Conservation (phyloP, 2,888 invertebrate species). For the Ceraclea dissimilis region DNA sequence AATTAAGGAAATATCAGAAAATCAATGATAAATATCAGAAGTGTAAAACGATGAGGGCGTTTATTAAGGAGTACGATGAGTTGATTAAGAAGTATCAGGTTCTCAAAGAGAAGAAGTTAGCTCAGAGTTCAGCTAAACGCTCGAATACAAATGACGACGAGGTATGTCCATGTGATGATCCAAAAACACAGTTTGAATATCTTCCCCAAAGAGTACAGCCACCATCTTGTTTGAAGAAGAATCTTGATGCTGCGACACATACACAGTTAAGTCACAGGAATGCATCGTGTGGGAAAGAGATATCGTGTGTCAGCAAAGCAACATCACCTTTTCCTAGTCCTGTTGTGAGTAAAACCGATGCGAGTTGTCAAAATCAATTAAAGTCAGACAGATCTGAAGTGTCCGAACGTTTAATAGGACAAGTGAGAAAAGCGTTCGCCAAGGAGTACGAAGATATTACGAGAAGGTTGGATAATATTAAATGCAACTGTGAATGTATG, state of each 20-base stretch:
- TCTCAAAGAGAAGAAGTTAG: not conserved
- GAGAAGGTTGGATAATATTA: slow-evolving; percentile 1
- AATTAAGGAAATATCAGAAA: not conserved
- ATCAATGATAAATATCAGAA: slow-evolving; percentile 18
- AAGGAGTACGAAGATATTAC: slow-evolving; percentile 15
- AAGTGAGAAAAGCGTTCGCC: slow-evolving; percentile 11
- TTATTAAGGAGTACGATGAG: slow-evolving; percentile 20
- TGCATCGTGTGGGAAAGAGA: not conserved
- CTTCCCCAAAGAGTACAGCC: not conserved
- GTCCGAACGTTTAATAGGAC: slow-evolving; percentile 6
- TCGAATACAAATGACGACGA: not conserved
- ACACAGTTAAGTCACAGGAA: not conserved
- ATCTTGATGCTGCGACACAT: not conserved
- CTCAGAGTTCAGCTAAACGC: not conserved
- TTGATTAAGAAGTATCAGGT: slow-evolving; percentile 16
- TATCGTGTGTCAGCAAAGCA: not conserved
- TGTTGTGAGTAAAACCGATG: not conserved
- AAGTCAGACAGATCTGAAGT: not conserved
- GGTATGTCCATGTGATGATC: not conserved
- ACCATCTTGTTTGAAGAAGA: not conserved
- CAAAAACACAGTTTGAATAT: too few relatives aligned
- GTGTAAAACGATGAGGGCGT: slow-evolving; percentile 19
- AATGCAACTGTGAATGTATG: not conserved
- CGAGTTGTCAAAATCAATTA: not conserved
- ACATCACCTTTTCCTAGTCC: not conserved